Base-by-base conservation (phyloP, 2,113 vertebrate genomes). In the Struthio camelus region DNA sequence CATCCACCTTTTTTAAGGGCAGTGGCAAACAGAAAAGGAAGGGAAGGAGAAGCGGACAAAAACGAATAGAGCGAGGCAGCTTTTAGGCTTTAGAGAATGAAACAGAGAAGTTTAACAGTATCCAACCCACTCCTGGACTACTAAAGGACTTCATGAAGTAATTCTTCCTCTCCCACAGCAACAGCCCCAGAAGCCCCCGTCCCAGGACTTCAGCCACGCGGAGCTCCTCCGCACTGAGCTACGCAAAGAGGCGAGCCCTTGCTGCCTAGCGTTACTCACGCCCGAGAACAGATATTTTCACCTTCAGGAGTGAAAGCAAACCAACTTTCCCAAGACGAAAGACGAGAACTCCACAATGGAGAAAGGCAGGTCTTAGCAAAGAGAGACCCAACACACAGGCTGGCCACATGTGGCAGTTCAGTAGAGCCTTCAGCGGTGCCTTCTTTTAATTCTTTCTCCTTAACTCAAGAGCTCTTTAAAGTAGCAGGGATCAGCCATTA, bases 391-490 rank as follows among this genome's bases (percentile, higher is more conserved):
- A 51, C 34, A 56, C 50, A 16, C 32, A n/a, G 70, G 50, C 46
- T 51, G 34, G 18, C 40, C 3, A 0, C 6, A 5, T 34, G 0
- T 0, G 42, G 23, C 1, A 1, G 34, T 38, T 66, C 18, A 22
- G 24, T 24, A 24, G 40, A 50, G 53, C 85, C n/a, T 4, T 32
- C 28, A 20, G 54, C 16, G n/a, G 28, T 14, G 23, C 13, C 20
- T 4, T 2, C 70, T 64, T 30, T 50, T 6, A 1, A 30, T 16
- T 36, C 79, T 79, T 61, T 61, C 6, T 16, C 17, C 34, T 17
- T 23, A 6, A 3, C 25, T 56, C n/a, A 42, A 30, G 53, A 85
- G 42, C 17, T 62, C 34, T 89, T 80, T 54, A n/a, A 38, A 77
- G 48, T 5, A 22, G 23, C 9, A 85, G 20, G 67, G 28, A n/a